Evolutionary conservation across 2,888 invertebrate genomes (phyloP).

Genomic region (Mythimna vitellina): DNA sequence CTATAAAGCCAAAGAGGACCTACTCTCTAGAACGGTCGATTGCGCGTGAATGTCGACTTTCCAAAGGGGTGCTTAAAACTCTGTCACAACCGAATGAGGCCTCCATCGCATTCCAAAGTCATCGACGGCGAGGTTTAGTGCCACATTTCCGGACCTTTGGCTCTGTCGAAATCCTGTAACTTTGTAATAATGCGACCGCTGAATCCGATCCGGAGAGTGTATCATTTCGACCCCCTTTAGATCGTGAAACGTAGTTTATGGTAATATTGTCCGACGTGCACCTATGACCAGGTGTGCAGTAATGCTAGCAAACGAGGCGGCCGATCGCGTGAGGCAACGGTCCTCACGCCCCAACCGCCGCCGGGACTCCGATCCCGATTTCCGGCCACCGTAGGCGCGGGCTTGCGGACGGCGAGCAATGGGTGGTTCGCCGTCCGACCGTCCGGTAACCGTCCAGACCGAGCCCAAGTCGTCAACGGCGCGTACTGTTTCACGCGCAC

Average conservation of each 20-base stretch:
- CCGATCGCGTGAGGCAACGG: no score
- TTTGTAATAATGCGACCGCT: slow-evolving; percentile 7
- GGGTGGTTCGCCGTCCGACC: no score
- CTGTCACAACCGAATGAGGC: background rate
- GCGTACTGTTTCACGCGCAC: no score
- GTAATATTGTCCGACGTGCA: background rate
- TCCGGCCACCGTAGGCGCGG: no score
- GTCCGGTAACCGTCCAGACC: no score
- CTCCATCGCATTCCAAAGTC: slow-evolving; percentile 7
- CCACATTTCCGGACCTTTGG: slow-evolving; percentile 11
- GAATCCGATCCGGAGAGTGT: slow-evolving; percentile 18
- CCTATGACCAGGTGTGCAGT: background rate
- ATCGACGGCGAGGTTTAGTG: background rate
- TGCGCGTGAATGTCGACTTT: background rate
- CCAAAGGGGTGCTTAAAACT: slow-evolving; percentile 10
- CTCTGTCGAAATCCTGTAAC: slow-evolving; percentile 4
- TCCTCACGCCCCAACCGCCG: no score
- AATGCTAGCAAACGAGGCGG: no score
- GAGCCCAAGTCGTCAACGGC: no score
- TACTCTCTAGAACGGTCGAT: background rate
- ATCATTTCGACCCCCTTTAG: background rate
- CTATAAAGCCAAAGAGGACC: background rate
- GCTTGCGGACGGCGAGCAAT: no score
- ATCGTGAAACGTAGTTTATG: background rate
- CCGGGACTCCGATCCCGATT: no score